Conservation (phyloP, 2,113 vertebrate species). For the Xenus cinereus region DNA sequence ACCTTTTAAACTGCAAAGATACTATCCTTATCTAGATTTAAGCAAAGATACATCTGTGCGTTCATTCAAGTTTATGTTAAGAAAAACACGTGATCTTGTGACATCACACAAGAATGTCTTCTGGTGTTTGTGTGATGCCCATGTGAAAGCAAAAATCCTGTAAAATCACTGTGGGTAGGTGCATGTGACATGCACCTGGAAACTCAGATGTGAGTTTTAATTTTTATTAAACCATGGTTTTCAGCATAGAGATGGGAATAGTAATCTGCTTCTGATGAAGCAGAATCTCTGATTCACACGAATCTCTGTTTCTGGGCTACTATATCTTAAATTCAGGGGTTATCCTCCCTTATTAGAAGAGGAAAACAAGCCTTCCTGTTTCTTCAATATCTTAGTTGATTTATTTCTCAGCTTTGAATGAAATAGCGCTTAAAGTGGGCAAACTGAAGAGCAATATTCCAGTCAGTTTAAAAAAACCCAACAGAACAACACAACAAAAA, state of each 20-base stretch:
- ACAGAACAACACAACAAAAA: not conserved
- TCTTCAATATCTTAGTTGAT: not conserved
- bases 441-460: not conserved
- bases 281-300: not conserved
- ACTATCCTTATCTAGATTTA: not conserved
- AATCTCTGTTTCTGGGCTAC: not conserved
- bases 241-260: not conserved
- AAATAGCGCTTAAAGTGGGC: not conserved
- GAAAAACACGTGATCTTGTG: not conserved
- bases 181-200: accelerated
- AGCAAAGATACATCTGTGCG: not conserved
- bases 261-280: not conserved
- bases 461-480: not conserved
- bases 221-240: not conserved
- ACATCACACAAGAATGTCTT: not conserved
- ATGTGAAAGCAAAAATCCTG: not conserved
- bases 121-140: accelerated
- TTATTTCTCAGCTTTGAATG: not conserved
- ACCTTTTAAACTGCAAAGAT: not conserved
- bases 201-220: not conserved
- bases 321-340: not conserved
- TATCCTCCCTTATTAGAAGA: not conserved
- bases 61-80: not conserved
- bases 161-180: not conserved
- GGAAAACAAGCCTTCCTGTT: not conserved